Percentiles rank a stretch among this genome's conserved stretches.
These are phyloP conservation scores for Dendrolimus houi DNA, from an alignment of 2,888 invertebrate species.

Conservation along the genomic window DNA sequence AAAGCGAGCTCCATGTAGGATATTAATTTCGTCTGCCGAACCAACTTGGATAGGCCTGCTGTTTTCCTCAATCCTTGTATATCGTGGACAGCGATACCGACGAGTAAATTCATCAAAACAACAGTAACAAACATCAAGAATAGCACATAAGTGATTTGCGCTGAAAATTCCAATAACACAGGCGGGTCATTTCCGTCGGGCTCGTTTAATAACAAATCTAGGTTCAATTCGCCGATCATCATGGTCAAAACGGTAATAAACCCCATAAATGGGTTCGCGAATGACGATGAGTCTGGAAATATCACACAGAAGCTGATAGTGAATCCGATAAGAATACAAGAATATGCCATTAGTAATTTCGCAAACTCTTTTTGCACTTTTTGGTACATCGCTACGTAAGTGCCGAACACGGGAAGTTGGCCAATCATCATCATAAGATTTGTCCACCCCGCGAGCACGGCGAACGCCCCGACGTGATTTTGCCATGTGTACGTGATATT, in stretches of 20 bases:
- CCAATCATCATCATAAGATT: conserved; percentile 95
- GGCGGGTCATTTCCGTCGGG: conserved; percentile 86
- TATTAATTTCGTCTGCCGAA: conserved; percentile 90
- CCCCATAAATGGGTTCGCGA: conserved; percentile 89
- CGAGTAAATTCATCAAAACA: conserved; percentile 89
- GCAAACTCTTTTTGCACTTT: conserved; percentile 92
- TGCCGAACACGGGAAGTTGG: conserved; percentile 90
- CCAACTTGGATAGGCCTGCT: conserved; percentile 88
- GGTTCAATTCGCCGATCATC: conserved; percentile 92
- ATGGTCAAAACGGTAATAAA: conserved; percentile 90
- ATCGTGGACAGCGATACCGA: conserved; percentile 92
- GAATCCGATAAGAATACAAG: conserved; percentile 89
- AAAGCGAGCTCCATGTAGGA: conserved; percentile 89
- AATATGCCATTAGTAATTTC: conserved; percentile 89
- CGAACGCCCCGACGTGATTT: conserved; percentile 90
- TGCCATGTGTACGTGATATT: conserved; percentile 87
- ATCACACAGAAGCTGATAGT: conserved; percentile 93
- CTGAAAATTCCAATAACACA: conserved; percentile 85
- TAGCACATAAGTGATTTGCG: conserved; percentile 87
- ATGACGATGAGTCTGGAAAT: conserved; percentile 88
- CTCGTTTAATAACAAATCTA: conserved; percentile 85
- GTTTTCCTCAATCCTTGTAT: conserved; percentile 91
- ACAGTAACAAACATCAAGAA: conserved; percentile 90
- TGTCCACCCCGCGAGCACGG: conserved; percentile 90
- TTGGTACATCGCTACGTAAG: conserved; percentile 94